Evolutionary conservation across 2,888 invertebrate genomes (phyloP), one percentile per base, ranked within the genome.

Genomic region (Arge pagana): DNA sequence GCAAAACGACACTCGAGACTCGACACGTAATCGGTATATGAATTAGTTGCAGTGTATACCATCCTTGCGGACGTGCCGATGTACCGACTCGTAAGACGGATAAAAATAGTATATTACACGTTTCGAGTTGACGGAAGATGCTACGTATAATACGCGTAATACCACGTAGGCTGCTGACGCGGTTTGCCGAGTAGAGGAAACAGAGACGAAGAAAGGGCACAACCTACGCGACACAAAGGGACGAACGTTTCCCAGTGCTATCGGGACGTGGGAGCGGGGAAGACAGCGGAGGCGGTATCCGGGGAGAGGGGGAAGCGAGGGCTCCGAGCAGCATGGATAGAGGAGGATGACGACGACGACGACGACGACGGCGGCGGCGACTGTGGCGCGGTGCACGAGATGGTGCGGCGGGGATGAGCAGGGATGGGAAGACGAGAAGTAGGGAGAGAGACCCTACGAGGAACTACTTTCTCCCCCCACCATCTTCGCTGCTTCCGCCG

Each of bases 331-430:
- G n/a, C n/a, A n/a, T n/a, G n/a, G n/a, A 48, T 40, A 43, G 40
- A 50, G 30, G 40, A 28, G 31, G 53, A 35, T 37, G 51, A 30
- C 28, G 16, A 50, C 52, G 53, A 50, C 30, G 41, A 26, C 26
- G 43, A 45, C 33, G 31, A 33, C 53, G 55, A 33, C 42, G 55
- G 39, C 36, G 41, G 52, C 54, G 60, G 57, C 57, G 54, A 52
- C 51, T n/a, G 28, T n/a, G 28, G 28, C 28, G 28, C 28, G 7
- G 7, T 7, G 28, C 28, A 28, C n/a, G n/a, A n/a, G n/a, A n/a
- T n/a, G 8, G 31, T 33, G 43, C 23, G 18, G 42, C 31, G 26
- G 43, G 42, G 42, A 28, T 30, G 16, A 16, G 42, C 8, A 30
- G 10, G 16, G 11, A 21, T 7, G 18, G 41, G 19, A 11, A 30